A percentile compares a stretch with the other conserved stretches of the same genome.
phyloP scores from a whole-genome alignment of 2,797 vertebrate species.

The Hydrophis major region DNA sequence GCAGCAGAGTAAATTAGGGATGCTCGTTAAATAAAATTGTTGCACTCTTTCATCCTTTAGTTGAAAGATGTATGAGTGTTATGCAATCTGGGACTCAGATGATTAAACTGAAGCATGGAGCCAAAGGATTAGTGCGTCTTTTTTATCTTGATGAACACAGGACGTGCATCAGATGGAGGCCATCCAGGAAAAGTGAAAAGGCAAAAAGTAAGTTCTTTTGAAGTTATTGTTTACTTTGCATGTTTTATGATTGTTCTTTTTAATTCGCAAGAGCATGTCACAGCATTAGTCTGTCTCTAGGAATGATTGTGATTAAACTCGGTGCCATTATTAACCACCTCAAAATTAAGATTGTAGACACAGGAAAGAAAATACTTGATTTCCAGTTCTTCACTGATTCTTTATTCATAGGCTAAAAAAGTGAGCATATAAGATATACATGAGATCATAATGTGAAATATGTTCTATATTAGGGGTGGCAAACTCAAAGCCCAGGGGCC shows the following conservation, averaged over 20 bases:
- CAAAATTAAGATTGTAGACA: neutral
- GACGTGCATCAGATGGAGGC: conserved; percentile 95
- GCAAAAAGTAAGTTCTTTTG: conserved; percentile 88
- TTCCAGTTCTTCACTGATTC: neutral
- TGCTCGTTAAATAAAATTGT: neutral
- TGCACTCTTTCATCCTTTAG: conserved; percentile 64
- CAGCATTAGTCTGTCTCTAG: neutral
- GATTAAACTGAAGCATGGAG: conserved; percentile 95
- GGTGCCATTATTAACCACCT: neutral
- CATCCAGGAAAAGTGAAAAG: conserved; percentile 96
- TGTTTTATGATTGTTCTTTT: neutral
- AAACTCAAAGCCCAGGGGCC: too few relatives aligned
- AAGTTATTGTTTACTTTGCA: neutral
- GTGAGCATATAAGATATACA: neutral
- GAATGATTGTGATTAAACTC: neutral
- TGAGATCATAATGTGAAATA: neutral
- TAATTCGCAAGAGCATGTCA: neutral
- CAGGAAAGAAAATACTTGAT: neutral
- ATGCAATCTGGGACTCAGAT: conserved; percentile 99
- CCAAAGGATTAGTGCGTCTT: conserved; percentile 92
- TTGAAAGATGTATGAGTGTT: conserved; percentile 98
- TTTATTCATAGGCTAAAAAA: neutral
- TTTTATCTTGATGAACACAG: conserved; percentile 98
- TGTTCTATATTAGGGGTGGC: neutral
- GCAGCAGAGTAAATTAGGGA: neutral